phyloP scores from a whole-genome alignment of 2,888 invertebrate species.

The Venusia cambrica region DNA sequence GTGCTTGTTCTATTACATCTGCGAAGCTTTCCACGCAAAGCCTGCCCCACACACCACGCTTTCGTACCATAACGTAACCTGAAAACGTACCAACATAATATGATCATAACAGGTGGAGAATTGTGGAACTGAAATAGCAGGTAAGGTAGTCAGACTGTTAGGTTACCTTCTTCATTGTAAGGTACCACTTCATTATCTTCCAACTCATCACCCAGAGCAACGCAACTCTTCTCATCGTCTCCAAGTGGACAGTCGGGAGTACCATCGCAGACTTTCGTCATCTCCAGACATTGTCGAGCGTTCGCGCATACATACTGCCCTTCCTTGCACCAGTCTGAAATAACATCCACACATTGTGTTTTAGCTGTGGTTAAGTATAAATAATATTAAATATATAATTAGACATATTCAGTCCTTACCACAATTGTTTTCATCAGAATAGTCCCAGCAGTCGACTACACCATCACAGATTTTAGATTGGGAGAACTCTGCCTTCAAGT shows the following conservation, averaged over 20 bases:
- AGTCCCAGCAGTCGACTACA: constrained; percentile 89
- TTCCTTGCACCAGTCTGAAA: constrained; percentile 86
- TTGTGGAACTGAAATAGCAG: neutral
- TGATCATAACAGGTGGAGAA: neutral
- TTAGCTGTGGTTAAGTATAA: constrained; percentile 5
- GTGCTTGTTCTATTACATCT: constrained; percentile 79
- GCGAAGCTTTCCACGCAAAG: constrained; percentile 86
- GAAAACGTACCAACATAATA: constrained; percentile 25
- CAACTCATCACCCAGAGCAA: constrained; percentile 81
- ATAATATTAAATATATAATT: too few relatives aligned
- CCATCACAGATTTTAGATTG: constrained; percentile 90
- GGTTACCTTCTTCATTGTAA: constrained; percentile 82
- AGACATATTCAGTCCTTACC: constrained; percentile 78
- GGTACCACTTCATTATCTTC: constrained; percentile 80
- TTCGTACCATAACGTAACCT: constrained; percentile 88
- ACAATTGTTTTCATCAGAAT: constrained; percentile 88
- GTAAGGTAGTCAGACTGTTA: neutral
- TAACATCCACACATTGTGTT: neutral
- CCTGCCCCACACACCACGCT: constrained; percentile 89
- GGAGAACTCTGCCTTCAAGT: constrained; percentile 84
- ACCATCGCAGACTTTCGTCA: constrained; percentile 85
- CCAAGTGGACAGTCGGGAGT: constrained; percentile 85
- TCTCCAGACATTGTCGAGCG: constrained; percentile 85
- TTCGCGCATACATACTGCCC: constrained; percentile 88
- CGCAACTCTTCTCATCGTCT: constrained; percentile 89